Base-by-base conservation (phyloP, 2,888 invertebrate genomes). In the Ectemnius cavifrons region DNA sequence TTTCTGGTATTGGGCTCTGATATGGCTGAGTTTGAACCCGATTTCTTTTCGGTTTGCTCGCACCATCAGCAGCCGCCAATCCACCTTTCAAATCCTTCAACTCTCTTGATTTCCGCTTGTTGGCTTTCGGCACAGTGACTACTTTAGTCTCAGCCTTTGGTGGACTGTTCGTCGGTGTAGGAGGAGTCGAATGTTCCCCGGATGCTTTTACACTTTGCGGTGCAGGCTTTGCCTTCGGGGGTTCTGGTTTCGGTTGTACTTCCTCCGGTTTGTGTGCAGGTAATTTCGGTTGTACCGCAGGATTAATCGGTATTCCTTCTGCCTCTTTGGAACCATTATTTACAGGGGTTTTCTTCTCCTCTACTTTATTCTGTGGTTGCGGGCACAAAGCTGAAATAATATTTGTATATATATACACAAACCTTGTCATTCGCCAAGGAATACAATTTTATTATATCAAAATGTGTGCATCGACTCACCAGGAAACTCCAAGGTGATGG, bases 1-100 rank as follows among this genome's bases (percentile, higher is more conserved):
- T 91, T 90, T 96, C 96, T 0, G 96, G 95, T 47, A 96, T 92
- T 0, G 96, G 96, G 78, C 96, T 95, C 90, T 97, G 97, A 91
- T 96, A 97, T 13, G 95, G 94, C 88, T 96, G 96, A 18, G 95
- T 95, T 92, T 94, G 94, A 23, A 93, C 93, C 67, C 94, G 91
- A 75, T 92, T 92, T 81, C 94, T 90, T 86, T 94, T 94, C 16
- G 92, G 91, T 86, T 92, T 91, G 63, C 91, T 89, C 14, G 91
- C 91, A 68, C 90, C 91, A 18, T 90, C 91, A 4, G 80, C 61
- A 37, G 67, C 52, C 6, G 68, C 49, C 0, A 83, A 76, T 4
- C 56, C 69, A 14, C 84, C 84, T 64, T 89, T 89, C 27, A 87
- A 81, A 71, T 90, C 90, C 59, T 90, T 88, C 75, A 90, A 46